phyloP scores from a whole-genome alignment of 2,113 vertebrate species.

The Saguinus midas region DNA sequence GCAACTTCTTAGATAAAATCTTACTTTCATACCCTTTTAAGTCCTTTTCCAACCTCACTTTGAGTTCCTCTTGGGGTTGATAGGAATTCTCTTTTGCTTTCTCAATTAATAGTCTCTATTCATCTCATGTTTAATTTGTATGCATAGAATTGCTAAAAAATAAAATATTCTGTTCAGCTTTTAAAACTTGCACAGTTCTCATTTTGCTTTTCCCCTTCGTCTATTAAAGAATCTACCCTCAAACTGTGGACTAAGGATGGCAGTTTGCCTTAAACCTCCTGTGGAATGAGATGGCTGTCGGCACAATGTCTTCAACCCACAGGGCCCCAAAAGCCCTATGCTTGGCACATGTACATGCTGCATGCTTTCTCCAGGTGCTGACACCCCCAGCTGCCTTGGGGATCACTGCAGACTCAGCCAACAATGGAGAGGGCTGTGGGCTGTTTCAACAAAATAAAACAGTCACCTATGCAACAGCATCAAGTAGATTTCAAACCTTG shows the following conservation, averaged over 20 bases:
- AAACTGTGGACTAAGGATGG: neutral
- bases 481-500: neutral
- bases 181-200: neutral
- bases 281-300: neutral
- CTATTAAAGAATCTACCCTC: neutral
- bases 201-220: neutral
- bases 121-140: neutral
- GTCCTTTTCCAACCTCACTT: neutral
- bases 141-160: neutral
- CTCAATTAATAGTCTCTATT: neutral
- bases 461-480: neutral
- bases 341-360: neutral
- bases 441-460: neutral
- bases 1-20: neutral
- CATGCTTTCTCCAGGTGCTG: neutral
- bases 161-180: slow-evolving; percentile 22
- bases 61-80: neutral
- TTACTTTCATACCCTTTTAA: neutral
- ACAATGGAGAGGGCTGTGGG: neutral
- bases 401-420: neutral
- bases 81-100: neutral
- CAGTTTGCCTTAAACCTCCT: neutral
- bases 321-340: neutral
- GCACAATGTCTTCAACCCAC: neutral
- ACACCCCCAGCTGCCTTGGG: neutral